Evolutionary conservation across 2,797 vertebrate genomes (phyloP).

Genomic region (Podarcis siculus): DNA sequence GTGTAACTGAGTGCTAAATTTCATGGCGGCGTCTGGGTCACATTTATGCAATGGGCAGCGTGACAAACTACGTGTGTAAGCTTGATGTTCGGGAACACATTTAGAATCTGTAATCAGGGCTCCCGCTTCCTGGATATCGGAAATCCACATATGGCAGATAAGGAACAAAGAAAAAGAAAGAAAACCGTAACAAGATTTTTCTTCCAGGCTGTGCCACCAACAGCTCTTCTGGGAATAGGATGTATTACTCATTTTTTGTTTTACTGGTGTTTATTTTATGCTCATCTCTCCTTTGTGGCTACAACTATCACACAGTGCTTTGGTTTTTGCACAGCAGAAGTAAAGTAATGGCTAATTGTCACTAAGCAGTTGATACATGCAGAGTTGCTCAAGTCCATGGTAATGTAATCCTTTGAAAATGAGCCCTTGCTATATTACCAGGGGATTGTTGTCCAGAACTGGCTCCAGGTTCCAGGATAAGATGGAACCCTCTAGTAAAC

Average conservation of each 20-base stretch:
- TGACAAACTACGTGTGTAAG: not conserved
- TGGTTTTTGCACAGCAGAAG: not conserved
- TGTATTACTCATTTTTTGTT: not conserved
- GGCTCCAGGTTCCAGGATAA: not conserved
- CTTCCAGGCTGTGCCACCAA: not conserved
- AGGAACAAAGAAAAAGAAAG: not conserved
- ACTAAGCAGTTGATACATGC: not conserved
- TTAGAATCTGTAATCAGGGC: not conserved
- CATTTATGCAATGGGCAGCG: not conserved
- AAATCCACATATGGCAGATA: not conserved
- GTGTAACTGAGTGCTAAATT: not conserved
- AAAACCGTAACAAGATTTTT: not conserved
- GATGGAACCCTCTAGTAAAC: too few species aligned
- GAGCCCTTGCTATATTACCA: not conserved
- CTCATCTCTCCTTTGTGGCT: not conserved
- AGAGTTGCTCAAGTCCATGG: not conserved
- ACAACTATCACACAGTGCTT: not conserved
- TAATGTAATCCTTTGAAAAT: not conserved
- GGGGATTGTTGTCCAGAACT: not conserved
- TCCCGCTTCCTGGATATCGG: not conserved
- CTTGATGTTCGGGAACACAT: not conserved
- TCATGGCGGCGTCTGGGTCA: not conserved
- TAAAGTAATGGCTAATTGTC: constrained; percentile 2
- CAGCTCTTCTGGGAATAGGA: not conserved
- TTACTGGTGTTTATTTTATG: constrained; percentile 18